Evolutionary conservation across 1,140 invertebrate species (phyloP).

Genomic region (Nasonia giraulti): DNA sequence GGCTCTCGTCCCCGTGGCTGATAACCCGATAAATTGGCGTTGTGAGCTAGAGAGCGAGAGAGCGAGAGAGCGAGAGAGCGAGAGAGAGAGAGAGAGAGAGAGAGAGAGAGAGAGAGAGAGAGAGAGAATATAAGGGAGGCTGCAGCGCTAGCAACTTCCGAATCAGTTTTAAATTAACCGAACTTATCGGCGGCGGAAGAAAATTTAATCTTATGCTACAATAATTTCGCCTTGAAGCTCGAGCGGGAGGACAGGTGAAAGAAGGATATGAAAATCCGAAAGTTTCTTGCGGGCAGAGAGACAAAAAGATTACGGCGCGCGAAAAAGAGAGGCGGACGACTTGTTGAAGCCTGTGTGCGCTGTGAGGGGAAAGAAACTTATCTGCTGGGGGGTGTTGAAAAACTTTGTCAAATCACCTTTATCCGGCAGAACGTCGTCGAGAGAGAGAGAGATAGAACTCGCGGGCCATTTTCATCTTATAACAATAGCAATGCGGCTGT

Average conservation of each 20-base stretch:
- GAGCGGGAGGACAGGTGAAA: background rate
- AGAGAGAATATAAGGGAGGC: background rate
- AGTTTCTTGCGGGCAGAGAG: constrained; percentile 24
- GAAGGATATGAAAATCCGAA: constrained; percentile 51
- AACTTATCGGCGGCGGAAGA: constrained; percentile 19
- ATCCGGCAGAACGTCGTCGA: background rate
- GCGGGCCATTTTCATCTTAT: constrained; percentile 37
- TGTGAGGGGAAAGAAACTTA: constrained; percentile 46
- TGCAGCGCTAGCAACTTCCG: background rate
- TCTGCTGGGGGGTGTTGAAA: constrained; percentile 27
- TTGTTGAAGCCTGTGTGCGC: constrained; percentile 41
- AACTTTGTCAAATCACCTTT: constrained; percentile 46
- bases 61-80: background rate
- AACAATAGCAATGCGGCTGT: constrained; percentile 31
- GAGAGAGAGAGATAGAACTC: background rate
- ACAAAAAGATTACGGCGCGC: constrained; percentile 37
- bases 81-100: background rate
- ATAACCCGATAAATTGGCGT: background rate
- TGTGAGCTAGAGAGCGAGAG: too few relatives aligned
- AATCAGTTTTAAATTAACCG: constrained; percentile 44
- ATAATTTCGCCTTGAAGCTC: constrained; percentile 39
- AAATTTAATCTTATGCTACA: constrained; percentile 47
- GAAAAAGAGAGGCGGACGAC: constrained; percentile 23
- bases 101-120: background rate
- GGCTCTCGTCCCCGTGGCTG: background rate